phyloP scores from a whole-genome alignment of 2,113 vertebrate genomes.

The Mormyrus iriodes region DNA sequence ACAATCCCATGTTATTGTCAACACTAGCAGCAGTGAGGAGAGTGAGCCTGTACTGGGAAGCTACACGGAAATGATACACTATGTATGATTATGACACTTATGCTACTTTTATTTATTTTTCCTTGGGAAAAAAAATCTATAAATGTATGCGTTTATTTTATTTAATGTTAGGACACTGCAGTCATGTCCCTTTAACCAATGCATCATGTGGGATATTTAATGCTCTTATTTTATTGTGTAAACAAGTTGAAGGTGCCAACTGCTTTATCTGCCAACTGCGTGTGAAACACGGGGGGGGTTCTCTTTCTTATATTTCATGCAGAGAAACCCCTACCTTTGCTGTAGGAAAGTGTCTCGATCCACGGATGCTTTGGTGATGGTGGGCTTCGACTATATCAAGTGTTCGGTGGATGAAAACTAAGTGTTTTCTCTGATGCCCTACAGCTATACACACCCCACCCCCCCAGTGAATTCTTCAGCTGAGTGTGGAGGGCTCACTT shows the following conservation, averaged over 20 bases:
- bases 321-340: not conserved
- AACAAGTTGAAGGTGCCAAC: conserved; percentile 4
- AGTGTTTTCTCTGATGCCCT: not conserved
- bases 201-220: not conserved
- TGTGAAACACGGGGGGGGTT: not conserved
- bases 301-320: not conserved
- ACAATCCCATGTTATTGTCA: not conserved
- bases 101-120: conserved; percentile 18
- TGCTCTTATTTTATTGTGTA: not conserved
- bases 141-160: not conserved
- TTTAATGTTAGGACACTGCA: not conserved
- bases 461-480: not conserved
- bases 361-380: not conserved
- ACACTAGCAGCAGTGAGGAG: not conserved
- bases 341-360: not conserved
- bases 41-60: not conserved
- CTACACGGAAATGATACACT: not conserved
- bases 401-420: not conserved
- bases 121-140: not conserved
- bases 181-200: not conserved
- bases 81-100: not conserved
- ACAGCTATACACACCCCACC: no score
- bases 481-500: not conserved
- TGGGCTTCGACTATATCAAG: not conserved
- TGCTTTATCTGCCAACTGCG: not conserved